Conservation (phyloP, 2,113 vertebrate species). For the Piliocolobus tephrosceles region DNA sequence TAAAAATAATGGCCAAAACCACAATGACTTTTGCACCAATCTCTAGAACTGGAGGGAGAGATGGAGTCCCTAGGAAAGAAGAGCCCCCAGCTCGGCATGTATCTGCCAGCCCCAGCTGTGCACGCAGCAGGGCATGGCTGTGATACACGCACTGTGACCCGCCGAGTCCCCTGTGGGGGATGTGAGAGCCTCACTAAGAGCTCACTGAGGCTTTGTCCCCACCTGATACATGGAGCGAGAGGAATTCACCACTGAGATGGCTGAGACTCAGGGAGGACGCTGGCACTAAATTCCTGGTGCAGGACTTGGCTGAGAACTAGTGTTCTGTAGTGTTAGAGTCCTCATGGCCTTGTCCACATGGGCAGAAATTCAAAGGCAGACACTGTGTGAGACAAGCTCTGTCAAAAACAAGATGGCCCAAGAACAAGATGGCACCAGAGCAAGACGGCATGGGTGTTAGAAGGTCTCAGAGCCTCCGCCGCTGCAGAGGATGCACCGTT, state of each 20-base stretch:
- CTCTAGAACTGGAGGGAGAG: background rate
- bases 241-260: background rate
- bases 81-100: background rate
- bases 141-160: background rate
- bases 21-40: too few relatives aligned
- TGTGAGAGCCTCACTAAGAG: background rate
- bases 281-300: background rate
- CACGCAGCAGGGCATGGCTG: background rate
- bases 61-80: background rate
- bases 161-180: background rate
- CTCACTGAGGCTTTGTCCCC: background rate
- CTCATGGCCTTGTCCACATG: background rate
- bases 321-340: background rate
- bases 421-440: background rate
- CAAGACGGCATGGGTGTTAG: background rate
- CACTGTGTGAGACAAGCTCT: background rate
- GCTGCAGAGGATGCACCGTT: background rate
- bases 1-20: too few relatives aligned
- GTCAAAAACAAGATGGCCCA: background rate
- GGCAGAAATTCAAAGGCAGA: background rate
- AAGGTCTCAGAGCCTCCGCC: background rate
- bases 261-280: background rate
- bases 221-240: background rate
- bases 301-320: background rate
- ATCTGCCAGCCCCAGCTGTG: background rate